These are phyloP conservation scores for Euzetes globulus DNA, from an alignment of 2,888 invertebrate genomes.

Conservation along the genomic window DNA sequence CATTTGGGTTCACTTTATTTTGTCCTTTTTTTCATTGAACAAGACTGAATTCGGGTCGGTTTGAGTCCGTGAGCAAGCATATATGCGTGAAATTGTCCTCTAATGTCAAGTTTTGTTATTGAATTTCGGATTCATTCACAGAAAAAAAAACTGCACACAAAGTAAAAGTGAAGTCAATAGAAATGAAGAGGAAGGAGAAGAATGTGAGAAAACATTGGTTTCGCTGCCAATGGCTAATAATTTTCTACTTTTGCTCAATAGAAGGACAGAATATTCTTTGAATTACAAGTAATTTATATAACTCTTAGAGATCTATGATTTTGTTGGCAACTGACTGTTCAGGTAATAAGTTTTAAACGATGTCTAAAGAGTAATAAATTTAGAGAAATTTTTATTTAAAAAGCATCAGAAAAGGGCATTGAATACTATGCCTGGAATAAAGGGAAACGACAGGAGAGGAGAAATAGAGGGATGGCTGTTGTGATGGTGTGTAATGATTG, in stretches of 20 bases:
- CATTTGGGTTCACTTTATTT: not conserved
- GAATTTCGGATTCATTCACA: not conserved
- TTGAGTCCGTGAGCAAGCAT: not conserved
- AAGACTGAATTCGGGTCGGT: not conserved
- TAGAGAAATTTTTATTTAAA: not conserved
- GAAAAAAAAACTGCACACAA: not conserved
- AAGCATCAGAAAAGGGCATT: not conserved
- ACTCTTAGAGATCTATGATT: not conserved
- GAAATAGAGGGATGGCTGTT: not conserved
- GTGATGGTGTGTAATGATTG: conserved; percentile 8
- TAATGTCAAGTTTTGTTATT: conserved; percentile 18
- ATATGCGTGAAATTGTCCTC: conserved; percentile 22
- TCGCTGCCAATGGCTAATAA: not conserved
- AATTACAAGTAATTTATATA: conserved; percentile 23
- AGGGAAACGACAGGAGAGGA: not conserved
- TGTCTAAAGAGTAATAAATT: conserved; percentile 20
- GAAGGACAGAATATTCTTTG: not conserved
- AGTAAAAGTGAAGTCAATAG: no score
- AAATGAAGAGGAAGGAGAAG: not conserved
- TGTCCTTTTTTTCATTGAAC: not conserved
- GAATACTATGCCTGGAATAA: not conserved
- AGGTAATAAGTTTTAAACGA: conserved; percentile 22
- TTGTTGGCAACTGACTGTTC: not conserved
- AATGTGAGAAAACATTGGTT: not conserved
- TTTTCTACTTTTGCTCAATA: not conserved